Base-by-base conservation (phyloP, 2,797 vertebrate genomes). In the Anabas testudineus region DNA sequence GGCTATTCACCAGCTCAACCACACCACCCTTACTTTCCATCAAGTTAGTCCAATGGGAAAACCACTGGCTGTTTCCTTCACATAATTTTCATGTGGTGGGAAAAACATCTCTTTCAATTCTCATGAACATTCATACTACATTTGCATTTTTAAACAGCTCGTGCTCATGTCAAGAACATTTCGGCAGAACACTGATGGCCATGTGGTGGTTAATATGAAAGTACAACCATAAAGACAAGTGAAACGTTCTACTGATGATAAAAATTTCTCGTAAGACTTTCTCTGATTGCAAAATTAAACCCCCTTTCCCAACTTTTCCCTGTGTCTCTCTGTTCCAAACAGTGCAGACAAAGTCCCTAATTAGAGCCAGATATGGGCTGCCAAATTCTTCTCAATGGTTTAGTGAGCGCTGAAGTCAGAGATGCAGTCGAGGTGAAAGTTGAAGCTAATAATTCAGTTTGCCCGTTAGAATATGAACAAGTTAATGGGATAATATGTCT, bases 361-460 rank as follows among this genome's bases (percentile, higher is more conserved):
- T 91, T 85, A 85, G 73, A 91, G 85, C 86, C 90, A 92, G 91
- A 91, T 71, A 80, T 37, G 34, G 72, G 71, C 77, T 87, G 87
- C 87, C 90, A 91, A 80, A 87, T 84, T 85, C 83, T 74, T 83
- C 69, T 82, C 78, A 67, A 85, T 89, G 83, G 83, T 91, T 90
- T 85, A 75, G 77, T 59, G 55, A 80, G 80, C 45, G 19, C 76
- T 90, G 88, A 90, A 87, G 89, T 92, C 90, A 93, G 84, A 80
- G 84, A 87, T 66, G 67, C 64, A 73, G 76, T 63, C 15, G 74
- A 85, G 88, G 86, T 76, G 83, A 87, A 87, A 82, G 85, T 76
- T 82, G 76, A 81, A 81, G 74, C 74, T 68, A 76, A 57, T 63
- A 67, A 77, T 82, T 84, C 75, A 80, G 73, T 76, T 88, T 76